Percentiles rank a stretch among this genome's conserved stretches.
phyloP scores from a whole-genome alignment of 1,140 invertebrate species.

The Whitmania pigra region DNA sequence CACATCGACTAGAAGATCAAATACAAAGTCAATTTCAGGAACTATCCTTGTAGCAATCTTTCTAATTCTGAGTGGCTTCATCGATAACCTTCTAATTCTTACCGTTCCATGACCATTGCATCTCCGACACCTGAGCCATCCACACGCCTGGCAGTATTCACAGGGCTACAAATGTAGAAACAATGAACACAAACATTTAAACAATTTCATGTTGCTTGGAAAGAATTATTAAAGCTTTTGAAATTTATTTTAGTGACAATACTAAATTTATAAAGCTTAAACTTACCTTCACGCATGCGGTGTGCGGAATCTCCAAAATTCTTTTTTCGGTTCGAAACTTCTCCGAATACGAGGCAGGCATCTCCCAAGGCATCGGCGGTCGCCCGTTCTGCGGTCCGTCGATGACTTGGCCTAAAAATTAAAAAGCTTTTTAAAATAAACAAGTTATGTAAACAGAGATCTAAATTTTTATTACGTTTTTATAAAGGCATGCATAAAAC shows the following conservation, averaged over 20 bases:
- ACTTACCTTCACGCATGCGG: conserved; percentile 30
- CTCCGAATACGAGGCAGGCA: conserved; percentile 26
- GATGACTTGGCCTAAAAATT: conserved; percentile 25
- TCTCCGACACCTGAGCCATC: conserved; percentile 26
- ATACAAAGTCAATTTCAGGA: neutral
- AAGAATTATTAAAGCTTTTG: neutral
- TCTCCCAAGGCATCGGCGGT: conserved; percentile 30
- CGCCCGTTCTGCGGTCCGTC: conserved; percentile 32
- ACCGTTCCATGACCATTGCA: conserved; percentile 29
- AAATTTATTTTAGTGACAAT: neutral
- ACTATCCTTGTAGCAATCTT: no score
- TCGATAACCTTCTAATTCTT: conserved; percentile 23
- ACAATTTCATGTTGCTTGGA: neutral
- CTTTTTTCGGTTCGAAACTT: conserved; percentile 30
- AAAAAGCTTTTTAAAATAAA: neutral
- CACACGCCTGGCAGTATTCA: conserved; percentile 28
- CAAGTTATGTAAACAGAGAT: no score
- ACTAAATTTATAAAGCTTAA: neutral
- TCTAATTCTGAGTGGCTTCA: no score
- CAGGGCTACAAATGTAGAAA: conserved; percentile 26
- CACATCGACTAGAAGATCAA: conserved; percentile 1
- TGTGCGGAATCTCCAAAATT: conserved; percentile 32
- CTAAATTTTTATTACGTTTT: no score
- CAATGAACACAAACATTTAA: neutral
- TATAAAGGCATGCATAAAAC: neutral